These are phyloP conservation scores for Bombus soroeensis DNA, from an alignment of 1,140 invertebrate genomes.

Conservation along the genomic window DNA sequence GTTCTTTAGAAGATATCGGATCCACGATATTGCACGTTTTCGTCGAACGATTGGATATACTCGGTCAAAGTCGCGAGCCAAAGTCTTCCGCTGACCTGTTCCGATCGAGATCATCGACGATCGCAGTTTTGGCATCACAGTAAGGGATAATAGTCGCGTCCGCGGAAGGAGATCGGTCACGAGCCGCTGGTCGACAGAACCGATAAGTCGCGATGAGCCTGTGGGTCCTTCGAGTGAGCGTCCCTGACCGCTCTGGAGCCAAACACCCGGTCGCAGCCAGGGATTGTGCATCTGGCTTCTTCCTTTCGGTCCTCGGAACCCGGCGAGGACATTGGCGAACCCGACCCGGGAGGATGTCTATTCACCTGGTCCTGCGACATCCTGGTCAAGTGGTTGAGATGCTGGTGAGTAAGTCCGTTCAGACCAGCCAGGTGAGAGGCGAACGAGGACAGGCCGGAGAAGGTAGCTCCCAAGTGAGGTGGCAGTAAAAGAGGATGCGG, in stretches of 20 bases:
- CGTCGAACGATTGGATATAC: constrained; percentile 8
- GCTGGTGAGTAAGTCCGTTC: constrained; percentile 84
- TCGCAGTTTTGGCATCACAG: constrained; percentile 80
- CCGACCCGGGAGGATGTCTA: constrained; percentile 53
- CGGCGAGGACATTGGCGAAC: constrained; percentile 61
- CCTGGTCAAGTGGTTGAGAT: constrained; percentile 83
- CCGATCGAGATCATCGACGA: constrained; percentile 57
- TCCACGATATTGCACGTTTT: constrained; percentile 74
- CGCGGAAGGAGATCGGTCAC: constrained; percentile 78
- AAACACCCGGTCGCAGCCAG: constrained; percentile 86
- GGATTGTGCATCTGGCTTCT: constrained; percentile 84
- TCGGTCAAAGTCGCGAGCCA: background rate
- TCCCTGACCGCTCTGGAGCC: constrained; percentile 85
- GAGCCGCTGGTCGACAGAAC: constrained; percentile 75
- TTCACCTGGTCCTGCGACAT: constrained; percentile 71
- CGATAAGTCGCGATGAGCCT: constrained; percentile 78
- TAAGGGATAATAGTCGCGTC: constrained; percentile 74
- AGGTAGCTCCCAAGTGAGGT: constrained; percentile 80
- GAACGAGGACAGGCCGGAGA: constrained; percentile 76
- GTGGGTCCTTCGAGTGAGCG: constrained; percentile 83
- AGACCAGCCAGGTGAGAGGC: constrained; percentile 83
- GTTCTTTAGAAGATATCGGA: background rate
- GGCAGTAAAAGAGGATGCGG: constrained; percentile 77
- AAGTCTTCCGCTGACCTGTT: constrained; percentile 24
- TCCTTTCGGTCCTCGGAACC: constrained; percentile 76